These are phyloP conservation scores for Cactoblastis cactorum DNA, from an alignment of 2,888 invertebrate species.

Conservation along the genomic window DNA sequence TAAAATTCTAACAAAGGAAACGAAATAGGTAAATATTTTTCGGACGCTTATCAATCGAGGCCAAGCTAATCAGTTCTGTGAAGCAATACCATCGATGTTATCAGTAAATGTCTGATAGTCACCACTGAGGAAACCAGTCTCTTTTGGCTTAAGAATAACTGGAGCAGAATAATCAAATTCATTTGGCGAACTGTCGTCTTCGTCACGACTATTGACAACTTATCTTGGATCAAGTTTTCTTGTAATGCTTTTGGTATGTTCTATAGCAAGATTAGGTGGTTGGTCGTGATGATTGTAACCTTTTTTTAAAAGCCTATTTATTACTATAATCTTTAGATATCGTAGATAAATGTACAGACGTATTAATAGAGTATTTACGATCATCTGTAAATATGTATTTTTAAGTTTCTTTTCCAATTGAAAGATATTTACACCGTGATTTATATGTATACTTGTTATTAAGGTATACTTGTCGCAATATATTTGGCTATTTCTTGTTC, in stretches of 20 bases:
- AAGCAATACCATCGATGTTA: constrained; percentile 51
- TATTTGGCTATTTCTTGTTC: too few relatives aligned
- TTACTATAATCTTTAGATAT: background rate
- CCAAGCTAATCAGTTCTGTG: constrained; percentile 46
- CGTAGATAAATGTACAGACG: too few relatives aligned
- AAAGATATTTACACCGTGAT: too few relatives aligned
- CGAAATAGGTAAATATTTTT: background rate
- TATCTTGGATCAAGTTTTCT: constrained; percentile 23
- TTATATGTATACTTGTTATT: too few relatives aligned
- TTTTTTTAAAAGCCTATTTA: background rate
- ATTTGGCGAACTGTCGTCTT: constrained; percentile 23
- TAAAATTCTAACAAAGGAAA: background rate
- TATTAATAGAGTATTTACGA: background rate
- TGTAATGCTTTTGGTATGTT: constrained; percentile 10
- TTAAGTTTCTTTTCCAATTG: background rate
- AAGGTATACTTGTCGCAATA: too few relatives aligned
- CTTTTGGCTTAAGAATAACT: constrained; percentile 5
- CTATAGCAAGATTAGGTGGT: constrained; percentile 10
- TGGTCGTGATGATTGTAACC: background rate
- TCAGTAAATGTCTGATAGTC: constrained; percentile 37
- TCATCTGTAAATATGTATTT: background rate
- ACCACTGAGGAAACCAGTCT: constrained; percentile 24
- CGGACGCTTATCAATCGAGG: constrained; percentile 49
- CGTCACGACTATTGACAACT: constrained; percentile 10
- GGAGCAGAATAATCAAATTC: constrained; percentile 25